These are phyloP conservation scores for Saiga tatarica DNA, from an alignment of 2,113 vertebrate genomes.

Conservation along the genomic window DNA sequence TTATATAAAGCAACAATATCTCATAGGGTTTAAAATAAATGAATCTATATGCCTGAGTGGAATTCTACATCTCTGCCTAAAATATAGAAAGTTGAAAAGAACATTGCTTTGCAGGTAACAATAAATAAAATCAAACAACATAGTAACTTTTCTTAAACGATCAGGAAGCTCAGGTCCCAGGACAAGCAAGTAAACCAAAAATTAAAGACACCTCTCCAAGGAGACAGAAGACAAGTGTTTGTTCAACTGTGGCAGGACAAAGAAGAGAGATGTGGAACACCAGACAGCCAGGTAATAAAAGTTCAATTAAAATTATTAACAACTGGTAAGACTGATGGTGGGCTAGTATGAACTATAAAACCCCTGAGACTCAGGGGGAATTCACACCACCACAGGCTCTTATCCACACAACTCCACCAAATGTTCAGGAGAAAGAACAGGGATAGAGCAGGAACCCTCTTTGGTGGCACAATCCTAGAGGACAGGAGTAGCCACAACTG, in stretches of 20 bases:
- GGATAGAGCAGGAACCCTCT: neutral
- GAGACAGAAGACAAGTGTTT: neutral
- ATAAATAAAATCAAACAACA: neutral
- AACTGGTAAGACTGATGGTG: neutral
- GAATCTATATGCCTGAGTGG: neutral
- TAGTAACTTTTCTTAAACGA: constrained; percentile 4
- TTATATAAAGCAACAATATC: neutral
- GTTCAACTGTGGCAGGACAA: neutral
- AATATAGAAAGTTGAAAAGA: neutral
- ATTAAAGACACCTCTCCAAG: neutral
- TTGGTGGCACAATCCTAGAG: neutral
- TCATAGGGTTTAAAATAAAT: neutral
- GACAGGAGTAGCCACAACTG: neutral
- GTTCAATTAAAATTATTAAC: neutral
- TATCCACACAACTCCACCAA: neutral
- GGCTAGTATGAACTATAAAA: neutral
- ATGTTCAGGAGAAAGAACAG: neutral
- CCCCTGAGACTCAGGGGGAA: neutral
- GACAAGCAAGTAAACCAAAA: neutral
- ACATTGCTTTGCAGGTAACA: neutral
- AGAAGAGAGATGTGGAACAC: neutral
- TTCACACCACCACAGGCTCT: neutral
- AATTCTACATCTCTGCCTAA: neutral
- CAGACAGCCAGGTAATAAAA: neutral
- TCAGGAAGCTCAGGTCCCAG: neutral